These are phyloP conservation scores for Theretra japonica DNA, from an alignment of 2,888 invertebrate species.

Conservation along the genomic window DNA sequence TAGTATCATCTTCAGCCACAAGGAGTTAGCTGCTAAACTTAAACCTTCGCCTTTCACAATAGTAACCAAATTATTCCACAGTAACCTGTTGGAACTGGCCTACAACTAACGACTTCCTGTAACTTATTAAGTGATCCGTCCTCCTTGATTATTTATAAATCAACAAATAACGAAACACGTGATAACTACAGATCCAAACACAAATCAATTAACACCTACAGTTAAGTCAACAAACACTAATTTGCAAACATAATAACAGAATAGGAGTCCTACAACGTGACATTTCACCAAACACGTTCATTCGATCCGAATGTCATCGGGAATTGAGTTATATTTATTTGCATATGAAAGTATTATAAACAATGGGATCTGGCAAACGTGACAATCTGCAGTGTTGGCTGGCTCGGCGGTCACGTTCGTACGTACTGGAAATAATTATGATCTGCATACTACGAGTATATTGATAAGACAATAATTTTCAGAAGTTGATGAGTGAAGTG, in stretches of 20 bases:
- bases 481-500: too few relatives aligned
- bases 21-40: too few relatives aligned
- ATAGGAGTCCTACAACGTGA: not conserved
- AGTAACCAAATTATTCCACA: too few relatives aligned
- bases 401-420: not conserved
- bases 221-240: not conserved
- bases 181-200: too few relatives aligned
- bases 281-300: slow-evolving; percentile 8
- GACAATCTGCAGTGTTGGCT: not conserved
- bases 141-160: not conserved
- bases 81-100: too few relatives aligned
- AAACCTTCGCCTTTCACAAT: too few relatives aligned
- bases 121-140: too few relatives aligned
- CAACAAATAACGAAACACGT: not conserved
- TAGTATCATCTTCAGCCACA: too few relatives aligned
- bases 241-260: not conserved
- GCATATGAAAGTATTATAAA: not conserved
- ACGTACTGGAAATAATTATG: not conserved
- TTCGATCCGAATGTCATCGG: not conserved
- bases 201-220: too few relatives aligned
- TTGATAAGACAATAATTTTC: too few relatives aligned
- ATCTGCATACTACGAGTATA: not conserved
- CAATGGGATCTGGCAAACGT: slow-evolving; percentile 10
- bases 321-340: slow-evolving; percentile 21
- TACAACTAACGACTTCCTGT: too few relatives aligned